A percentile compares a stretch with the other conserved stretches of the same genome.
Evolutionary conservation across 2,797 vertebrate genomes (phyloP).

Genomic region (Poecilia velifera): DNA sequence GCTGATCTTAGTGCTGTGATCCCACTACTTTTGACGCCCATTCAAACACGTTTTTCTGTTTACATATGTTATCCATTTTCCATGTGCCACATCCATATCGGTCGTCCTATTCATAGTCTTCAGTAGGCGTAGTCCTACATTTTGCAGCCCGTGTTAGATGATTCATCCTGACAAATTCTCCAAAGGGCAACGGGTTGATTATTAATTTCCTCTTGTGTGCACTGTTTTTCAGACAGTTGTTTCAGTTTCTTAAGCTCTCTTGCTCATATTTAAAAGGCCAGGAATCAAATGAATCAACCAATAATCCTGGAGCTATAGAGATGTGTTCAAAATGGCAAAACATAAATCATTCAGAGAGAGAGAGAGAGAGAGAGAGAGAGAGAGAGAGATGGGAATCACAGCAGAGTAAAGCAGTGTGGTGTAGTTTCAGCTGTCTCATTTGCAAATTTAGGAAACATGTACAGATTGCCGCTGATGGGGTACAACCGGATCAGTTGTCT

Average conservation of each 20-base stretch:
- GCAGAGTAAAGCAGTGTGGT: not conserved
- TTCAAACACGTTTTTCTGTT: not conserved
- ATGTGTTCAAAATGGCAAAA: conserved; percentile 35
- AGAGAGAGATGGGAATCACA: not conserved
- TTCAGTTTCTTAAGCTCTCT: conserved; percentile 50
- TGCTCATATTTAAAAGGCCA: conserved; percentile 55
- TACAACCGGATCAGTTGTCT: not conserved
- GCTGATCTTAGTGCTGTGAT: not conserved
- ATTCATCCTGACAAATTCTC: conserved; percentile 18
- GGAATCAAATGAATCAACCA: conserved; percentile 56
- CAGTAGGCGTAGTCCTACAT: not conserved
- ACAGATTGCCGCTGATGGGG: not conserved
- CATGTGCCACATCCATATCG: not conserved
- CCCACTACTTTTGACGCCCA: not conserved
- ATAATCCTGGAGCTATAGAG: conserved; percentile 48
- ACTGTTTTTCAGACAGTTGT: conserved; percentile 51
- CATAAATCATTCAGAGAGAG: conserved; percentile 42
- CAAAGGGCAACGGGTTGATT: conserved; percentile 18
- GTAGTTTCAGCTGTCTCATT: not conserved
- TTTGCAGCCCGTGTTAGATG: conserved; percentile 9
- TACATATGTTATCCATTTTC: not conserved
- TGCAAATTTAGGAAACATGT: not conserved
- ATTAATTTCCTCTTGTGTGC: conserved; percentile 17
- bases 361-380: not conserved
- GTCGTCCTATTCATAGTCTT: not conserved